phyloP scores from a whole-genome alignment of 2,888 invertebrate genomes.

The Tineola bisselliella region DNA sequence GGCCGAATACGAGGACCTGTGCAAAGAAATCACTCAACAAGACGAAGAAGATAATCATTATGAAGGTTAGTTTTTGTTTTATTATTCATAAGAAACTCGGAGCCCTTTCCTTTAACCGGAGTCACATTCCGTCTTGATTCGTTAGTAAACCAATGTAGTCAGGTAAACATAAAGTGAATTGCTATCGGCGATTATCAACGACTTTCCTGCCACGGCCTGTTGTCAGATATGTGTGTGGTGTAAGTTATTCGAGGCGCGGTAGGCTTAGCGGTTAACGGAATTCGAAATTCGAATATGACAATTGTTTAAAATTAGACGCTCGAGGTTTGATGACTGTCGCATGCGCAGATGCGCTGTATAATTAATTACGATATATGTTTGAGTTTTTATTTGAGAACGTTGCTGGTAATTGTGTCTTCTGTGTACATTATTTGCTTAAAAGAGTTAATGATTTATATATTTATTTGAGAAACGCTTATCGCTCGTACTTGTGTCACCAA shows the following conservation, averaged over 20 bases:
- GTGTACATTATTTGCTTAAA: too few species aligned
- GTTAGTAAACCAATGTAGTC: not conserved
- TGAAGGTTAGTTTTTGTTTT: too few species aligned
- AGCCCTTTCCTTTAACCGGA: conserved; percentile 13
- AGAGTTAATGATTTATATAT: too few species aligned
- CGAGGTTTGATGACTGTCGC: too few species aligned
- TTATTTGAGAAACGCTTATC: not conserved
- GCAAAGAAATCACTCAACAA: conserved; percentile 66
- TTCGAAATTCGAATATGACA: not conserved
- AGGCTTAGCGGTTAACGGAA: not conserved
- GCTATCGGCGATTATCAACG: not conserved
- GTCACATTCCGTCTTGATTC: not conserved
- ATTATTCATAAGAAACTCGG: too few species aligned
- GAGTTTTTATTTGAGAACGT: too few species aligned
- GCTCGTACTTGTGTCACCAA: not conserved
- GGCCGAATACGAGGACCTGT: conserved; percentile 73
- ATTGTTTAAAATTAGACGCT: not conserved
- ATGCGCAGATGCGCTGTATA: too few species aligned
- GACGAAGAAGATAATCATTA: conserved; percentile 69
- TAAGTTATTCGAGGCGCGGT: not conserved
- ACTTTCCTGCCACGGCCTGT: not conserved
- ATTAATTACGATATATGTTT: too few species aligned
- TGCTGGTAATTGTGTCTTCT: too few species aligned
- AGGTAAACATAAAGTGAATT: conserved; percentile 3
- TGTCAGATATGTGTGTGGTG: not conserved